Conservation (phyloP, 2,888 invertebrate genomes). For the Cancer borealis region DNA sequence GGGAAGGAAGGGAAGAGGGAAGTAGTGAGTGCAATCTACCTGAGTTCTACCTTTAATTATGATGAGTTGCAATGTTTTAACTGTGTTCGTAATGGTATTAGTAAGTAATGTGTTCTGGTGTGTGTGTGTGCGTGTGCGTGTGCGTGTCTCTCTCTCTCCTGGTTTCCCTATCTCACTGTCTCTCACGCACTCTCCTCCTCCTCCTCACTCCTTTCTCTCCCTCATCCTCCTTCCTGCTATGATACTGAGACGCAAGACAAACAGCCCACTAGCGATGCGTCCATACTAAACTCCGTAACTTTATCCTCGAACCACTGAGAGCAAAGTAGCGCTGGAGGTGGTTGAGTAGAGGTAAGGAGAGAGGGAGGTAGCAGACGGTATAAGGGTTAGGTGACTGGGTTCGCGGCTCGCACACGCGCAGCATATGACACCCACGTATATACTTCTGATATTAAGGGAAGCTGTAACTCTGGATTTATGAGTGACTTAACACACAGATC, state of each 20-base stretch:
- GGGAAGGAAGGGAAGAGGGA: no score
- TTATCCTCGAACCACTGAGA: background rate
- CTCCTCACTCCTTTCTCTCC: background rate
- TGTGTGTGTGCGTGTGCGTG: no score
- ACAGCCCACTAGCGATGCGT: background rate
- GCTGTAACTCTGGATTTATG: slow-evolving; percentile 17
- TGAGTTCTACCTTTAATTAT: no score
- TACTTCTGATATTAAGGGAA: background rate
- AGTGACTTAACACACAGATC: background rate
- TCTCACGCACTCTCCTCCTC: background rate
- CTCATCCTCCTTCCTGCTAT: background rate
- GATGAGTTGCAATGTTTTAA: no score
- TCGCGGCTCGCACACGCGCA: background rate
- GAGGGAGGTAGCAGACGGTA: background rate
- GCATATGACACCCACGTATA: background rate
- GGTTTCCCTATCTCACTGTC: background rate
- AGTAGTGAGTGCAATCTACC: no score
- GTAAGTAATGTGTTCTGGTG: no score
- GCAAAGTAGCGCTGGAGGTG: background rate
- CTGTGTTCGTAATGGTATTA: no score
- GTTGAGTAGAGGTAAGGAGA: background rate
- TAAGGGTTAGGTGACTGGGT: no score
- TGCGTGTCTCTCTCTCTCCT: no score
- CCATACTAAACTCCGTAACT: slow-evolving; percentile 7
- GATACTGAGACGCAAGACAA: background rate